Conservation (phyloP, 2,888 invertebrate genomes). For the Torymus aiolomorphi region DNA sequence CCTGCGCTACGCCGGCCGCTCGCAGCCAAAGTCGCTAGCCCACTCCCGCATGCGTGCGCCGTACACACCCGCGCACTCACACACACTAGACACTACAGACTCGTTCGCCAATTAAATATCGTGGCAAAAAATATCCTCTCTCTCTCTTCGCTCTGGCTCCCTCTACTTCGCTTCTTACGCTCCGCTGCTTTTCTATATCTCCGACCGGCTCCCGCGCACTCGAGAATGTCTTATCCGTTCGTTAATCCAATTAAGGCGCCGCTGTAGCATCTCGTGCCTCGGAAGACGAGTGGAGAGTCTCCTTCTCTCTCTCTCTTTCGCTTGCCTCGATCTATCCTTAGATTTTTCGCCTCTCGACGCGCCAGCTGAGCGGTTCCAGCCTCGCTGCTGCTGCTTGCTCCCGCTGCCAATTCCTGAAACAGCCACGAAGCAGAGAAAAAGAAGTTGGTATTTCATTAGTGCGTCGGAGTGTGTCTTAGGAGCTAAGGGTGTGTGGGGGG, state of each 20-base stretch:
- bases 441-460: constrained; percentile 47
- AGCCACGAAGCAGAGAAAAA: constrained; percentile 9
- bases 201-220: constrained; percentile 1
- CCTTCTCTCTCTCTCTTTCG: not conserved
- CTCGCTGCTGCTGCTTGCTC: not conserved
- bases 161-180: not conserved
- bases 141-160: not conserved
- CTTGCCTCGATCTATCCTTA: constrained; percentile 10
- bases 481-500: constrained; percentile 53
- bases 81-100: no score
- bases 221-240: constrained; percentile 69
- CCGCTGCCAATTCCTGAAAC: constrained; percentile 49
- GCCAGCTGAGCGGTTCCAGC: constrained; percentile 16
- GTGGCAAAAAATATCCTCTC: no score
- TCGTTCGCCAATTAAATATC: no score
- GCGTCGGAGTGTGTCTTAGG: constrained; percentile 31
- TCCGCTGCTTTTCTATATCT: not conserved
- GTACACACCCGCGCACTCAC: no score
- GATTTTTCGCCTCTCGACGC: constrained; percentile 40
- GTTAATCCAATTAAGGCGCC: constrained; percentile 69
- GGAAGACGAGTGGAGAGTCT: constrained; percentile 12
- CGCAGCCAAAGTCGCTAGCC: no score
- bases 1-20: no score
- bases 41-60: no score
- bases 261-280: constrained; percentile 29